Evolutionary conservation across 1,140 invertebrate genomes (phyloP).

Genomic region (Branchinecta lynchi): DNA sequence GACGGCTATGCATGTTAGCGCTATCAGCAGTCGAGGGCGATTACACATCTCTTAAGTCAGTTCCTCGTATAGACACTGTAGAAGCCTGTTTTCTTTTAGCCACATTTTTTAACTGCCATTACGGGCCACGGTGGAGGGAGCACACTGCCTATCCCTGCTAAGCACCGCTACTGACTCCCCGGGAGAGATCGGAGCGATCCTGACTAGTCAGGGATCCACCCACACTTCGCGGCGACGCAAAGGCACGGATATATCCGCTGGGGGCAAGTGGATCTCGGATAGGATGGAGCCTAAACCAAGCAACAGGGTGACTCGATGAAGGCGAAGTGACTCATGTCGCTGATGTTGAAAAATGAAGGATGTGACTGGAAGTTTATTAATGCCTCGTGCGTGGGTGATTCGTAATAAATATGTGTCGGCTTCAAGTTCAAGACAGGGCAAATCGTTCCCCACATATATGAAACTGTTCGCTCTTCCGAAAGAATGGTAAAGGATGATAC

Average conservation of each 20-base stretch:
- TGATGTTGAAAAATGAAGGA: too few species aligned
- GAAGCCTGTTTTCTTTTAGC: background rate
- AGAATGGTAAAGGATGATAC: too few species aligned
- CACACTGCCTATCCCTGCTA: background rate
- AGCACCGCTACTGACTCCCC: background rate
- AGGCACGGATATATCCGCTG: background rate
- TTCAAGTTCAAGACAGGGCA: too few species aligned
- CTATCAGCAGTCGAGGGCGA: background rate
- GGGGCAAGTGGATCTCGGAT: background rate
- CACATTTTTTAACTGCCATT: slow-evolving; percentile 11
- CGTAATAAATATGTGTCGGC: too few species aligned
- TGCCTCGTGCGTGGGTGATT: too few species aligned
- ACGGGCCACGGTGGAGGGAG: background rate
- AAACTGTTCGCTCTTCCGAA: too few species aligned
- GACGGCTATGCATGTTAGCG: background rate
- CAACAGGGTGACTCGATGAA: too few species aligned
- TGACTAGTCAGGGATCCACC: background rate
- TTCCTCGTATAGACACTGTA: background rate
- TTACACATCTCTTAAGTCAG: slow-evolving; percentile 5
- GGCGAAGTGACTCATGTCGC: too few species aligned
- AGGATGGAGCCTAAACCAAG: background rate
- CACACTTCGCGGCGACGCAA: background rate
- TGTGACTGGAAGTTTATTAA: too few species aligned
- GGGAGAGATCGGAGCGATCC: background rate
- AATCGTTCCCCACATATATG: too few species aligned